phyloP scores from a whole-genome alignment of 2,888 invertebrate genomes.

The Patella ulyssiponensis region DNA sequence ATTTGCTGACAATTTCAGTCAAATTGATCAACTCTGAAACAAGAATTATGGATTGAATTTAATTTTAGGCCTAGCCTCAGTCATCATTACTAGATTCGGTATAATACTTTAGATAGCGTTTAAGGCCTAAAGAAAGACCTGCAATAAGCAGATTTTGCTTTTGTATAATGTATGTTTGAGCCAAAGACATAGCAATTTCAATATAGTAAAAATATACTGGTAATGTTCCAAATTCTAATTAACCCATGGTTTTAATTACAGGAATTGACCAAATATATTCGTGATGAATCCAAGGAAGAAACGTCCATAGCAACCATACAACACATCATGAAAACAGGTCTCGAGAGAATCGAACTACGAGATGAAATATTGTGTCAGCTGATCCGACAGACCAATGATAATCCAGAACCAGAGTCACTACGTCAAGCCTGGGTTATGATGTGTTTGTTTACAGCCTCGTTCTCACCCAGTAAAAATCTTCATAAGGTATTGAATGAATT shows the following conservation, averaged over 20 bases:
- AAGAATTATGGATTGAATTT: no score
- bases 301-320: conserved; percentile 52
- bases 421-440: conserved; percentile 91
- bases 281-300: conserved; percentile 87
- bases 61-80: no score
- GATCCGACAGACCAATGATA: conserved; percentile 79
- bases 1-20: no score
- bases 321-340: conserved; percentile 76
- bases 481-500: conserved; percentile 75
- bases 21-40: no score
- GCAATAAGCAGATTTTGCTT: no score
- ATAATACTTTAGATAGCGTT: no score
- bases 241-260: conserved; percentile 70
- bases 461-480: conserved; percentile 88
- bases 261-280: conserved; percentile 91
- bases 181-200: no score
- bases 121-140: no score
- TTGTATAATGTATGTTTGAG: no score
- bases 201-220: no score
- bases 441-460: conserved; percentile 91
- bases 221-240: neutral
- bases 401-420: conserved; percentile 86
- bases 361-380: conserved; percentile 85
- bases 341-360: conserved; percentile 90
- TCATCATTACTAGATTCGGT: no score